phyloP scores from a whole-genome alignment of 2,113 vertebrate species.

The Xiphophorus hellerii region DNA sequence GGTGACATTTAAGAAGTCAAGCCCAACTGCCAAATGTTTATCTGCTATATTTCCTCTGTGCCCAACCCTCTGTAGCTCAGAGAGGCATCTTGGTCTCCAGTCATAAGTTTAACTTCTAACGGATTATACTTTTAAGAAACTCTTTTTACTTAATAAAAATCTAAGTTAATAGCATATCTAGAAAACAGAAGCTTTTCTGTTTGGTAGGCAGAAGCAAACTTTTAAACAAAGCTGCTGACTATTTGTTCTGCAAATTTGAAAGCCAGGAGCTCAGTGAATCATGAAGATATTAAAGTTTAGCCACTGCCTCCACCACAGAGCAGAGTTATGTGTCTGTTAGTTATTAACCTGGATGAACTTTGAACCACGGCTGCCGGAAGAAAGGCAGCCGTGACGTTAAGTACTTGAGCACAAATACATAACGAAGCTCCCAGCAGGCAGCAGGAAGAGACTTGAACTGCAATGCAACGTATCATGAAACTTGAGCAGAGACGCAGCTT shows the following conservation, averaged over 20 bases:
- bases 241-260: background rate
- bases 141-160: background rate
- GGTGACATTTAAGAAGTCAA: constrained; percentile 38
- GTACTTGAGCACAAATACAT: constrained; percentile 21
- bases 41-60: constrained; percentile 15
- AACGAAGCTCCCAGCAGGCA: constrained; percentile 11
- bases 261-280: background rate
- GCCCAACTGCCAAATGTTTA: constrained; percentile 69
- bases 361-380: constrained; percentile 5
- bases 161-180: background rate
- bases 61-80: constrained; percentile 4
- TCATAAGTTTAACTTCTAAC: background rate
- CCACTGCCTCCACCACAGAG: background rate
- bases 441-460: constrained; percentile 45
- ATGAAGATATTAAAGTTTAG: constrained; percentile 7
- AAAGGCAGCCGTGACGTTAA: background rate
- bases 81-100: background rate
- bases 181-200: background rate
- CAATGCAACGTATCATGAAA: constrained; percentile 2
- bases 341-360: background rate
- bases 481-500: constrained; percentile 1
- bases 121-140: background rate
- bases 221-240: background rate
- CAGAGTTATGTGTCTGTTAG: background rate
- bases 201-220: constrained; percentile 5